Conservation (phyloP, 2,888 invertebrate species). For the Lobophora halterata region DNA sequence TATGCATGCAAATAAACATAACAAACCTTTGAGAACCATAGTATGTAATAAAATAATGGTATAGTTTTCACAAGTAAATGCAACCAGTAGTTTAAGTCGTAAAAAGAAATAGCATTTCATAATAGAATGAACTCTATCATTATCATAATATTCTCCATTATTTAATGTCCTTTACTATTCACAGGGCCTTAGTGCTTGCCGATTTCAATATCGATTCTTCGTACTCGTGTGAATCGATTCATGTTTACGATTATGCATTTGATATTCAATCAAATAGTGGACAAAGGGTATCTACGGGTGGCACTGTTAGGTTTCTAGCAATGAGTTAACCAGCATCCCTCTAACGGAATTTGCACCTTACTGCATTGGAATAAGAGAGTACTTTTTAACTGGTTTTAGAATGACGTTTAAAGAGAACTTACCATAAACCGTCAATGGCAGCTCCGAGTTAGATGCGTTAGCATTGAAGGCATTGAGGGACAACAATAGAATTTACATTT, state of each 20-base stretch:
- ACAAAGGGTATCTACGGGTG: constrained; percentile 54
- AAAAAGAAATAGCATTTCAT: constrained; percentile 2
- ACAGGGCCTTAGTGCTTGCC: constrained; percentile 43
- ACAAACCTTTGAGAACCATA: no score
- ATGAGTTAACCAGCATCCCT: constrained; percentile 21
- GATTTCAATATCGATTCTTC: constrained; percentile 61
- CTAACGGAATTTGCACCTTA: constrained; percentile 20
- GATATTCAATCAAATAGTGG: constrained; percentile 65
- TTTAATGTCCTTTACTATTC: constrained; percentile 34
- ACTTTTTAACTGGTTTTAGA: constrained; percentile 5
- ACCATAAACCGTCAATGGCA: constrained; percentile 51
- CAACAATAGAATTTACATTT: constrained; percentile 47
- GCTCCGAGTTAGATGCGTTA: constrained; percentile 43
- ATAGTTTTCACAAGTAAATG: no score
- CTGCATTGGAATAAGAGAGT: constrained; percentile 5
- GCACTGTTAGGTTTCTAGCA: constrained; percentile 36
- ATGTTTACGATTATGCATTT: constrained; percentile 68
- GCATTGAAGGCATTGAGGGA: constrained; percentile 35
- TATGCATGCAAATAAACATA: no score
- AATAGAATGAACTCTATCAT: constrained; percentile 4
- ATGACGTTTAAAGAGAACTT: constrained; percentile 44
- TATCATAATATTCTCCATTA: constrained; percentile 19
- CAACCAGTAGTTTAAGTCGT: background rate
- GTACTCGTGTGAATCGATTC: constrained; percentile 61
- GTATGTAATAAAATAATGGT: no score